A percentile compares a stretch with the other conserved stretches of the same genome.
These are phyloP conservation scores for Blastobasis lacticolella DNA, from an alignment of 2,888 invertebrate genomes.

Conservation along the genomic window DNA sequence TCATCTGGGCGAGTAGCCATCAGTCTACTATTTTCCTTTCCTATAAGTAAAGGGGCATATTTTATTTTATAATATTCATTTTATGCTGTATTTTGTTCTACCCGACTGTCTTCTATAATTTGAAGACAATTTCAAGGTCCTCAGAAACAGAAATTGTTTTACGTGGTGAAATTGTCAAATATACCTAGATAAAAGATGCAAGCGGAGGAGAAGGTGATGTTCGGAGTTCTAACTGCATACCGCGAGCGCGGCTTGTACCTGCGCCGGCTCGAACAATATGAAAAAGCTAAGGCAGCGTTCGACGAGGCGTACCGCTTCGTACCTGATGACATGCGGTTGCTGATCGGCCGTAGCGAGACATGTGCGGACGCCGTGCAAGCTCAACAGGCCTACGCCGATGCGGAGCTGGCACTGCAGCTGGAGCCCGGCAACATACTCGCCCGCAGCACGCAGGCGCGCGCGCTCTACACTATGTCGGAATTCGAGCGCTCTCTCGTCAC, in stretches of 20 bases:
- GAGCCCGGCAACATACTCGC: slow-evolving; percentile 59
- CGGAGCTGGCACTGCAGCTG: slow-evolving; percentile 55
- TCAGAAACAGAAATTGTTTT: too few relatives aligned
- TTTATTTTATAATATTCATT: too few relatives aligned
- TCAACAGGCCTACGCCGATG: slow-evolving; percentile 55
- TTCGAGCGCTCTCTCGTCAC: slow-evolving; percentile 64
- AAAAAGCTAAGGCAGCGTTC: slow-evolving; percentile 55
- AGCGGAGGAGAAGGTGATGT: slow-evolving; percentile 48
- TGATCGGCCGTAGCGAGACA: slow-evolving; percentile 58
- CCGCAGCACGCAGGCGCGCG: slow-evolving; percentile 59
- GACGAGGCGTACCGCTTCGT: slow-evolving; percentile 51
- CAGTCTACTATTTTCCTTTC: too few relatives aligned
- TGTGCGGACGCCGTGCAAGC: slow-evolving; percentile 61
- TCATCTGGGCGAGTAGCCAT: too few relatives aligned
- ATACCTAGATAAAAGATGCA: neutral
- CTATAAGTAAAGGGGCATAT: too few relatives aligned
- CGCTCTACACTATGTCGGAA: slow-evolving; percentile 64
- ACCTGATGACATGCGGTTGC: slow-evolving; percentile 50
- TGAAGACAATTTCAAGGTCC: too few relatives aligned
- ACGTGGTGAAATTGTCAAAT: too few relatives aligned
- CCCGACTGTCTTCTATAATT: too few relatives aligned
- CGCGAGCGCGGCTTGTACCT: slow-evolving; percentile 59
- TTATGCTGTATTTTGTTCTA: too few relatives aligned
- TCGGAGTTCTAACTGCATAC: slow-evolving; percentile 56
- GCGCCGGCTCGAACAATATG: slow-evolving; percentile 59